Percentiles rank a stretch among this genome's conserved stretches.
Conservation (phyloP, 1,140 invertebrate species). For the Phthorimaea operculella region DNA sequence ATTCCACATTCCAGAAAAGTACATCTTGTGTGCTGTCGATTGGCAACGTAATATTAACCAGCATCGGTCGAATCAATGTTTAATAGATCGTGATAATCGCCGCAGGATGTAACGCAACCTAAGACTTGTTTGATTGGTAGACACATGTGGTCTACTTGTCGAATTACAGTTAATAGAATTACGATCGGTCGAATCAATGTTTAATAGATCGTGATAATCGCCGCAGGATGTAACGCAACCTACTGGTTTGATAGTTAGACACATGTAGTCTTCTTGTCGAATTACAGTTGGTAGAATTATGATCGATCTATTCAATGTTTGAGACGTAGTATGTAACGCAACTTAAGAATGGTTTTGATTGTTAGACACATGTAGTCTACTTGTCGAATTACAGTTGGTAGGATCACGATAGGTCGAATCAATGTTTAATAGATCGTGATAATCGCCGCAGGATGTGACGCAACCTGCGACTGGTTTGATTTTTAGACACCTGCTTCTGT, state of each 20-base stretch:
- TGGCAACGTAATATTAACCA: too few species aligned
- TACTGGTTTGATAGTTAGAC: too few species aligned
- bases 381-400: neutral
- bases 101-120: neutral
- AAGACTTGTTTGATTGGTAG: too few species aligned
- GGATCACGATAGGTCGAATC: neutral
- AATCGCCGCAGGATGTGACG: neutral
- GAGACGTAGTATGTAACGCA: neutral
- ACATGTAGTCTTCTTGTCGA: neutral
- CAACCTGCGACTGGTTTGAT: too few species aligned
- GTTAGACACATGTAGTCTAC: neutral
- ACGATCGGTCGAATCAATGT: neutral
- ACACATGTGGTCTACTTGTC: neutral
- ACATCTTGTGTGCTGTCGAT: too few species aligned
- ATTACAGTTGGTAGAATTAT: neutral
- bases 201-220: conserved; percentile 1
- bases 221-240: neutral
- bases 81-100: conserved; percentile 1
- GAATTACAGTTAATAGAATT: neutral
- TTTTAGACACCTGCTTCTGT: too few species aligned
- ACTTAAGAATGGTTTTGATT: neutral
- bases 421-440: neutral
- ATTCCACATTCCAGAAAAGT: too few species aligned
- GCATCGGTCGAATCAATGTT: neutral
- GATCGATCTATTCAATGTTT: neutral